Evolutionary conservation across 1,140 invertebrate species (phyloP).

Genomic region (Drosophila sp.): DNA sequence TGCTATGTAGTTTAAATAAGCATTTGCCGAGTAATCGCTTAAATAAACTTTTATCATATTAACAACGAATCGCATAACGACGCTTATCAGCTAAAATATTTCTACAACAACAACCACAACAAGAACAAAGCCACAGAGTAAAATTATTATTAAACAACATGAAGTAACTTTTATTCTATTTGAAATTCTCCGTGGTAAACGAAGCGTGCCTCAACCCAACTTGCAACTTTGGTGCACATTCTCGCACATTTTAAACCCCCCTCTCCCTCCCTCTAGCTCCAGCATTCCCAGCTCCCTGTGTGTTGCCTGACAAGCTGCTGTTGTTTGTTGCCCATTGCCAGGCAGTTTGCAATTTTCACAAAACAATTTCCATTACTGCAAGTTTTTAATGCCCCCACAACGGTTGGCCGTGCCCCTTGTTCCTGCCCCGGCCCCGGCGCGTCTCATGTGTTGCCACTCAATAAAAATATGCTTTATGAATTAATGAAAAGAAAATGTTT

Average conservation of each 20-base stretch:
- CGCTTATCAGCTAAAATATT: slow-evolving; percentile 31
- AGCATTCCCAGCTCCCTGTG: neutral
- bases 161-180: slow-evolving; percentile 72
- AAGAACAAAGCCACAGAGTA: slow-evolving; percentile 34
- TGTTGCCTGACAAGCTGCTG: slow-evolving; percentile 29
- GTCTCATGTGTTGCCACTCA: slow-evolving; percentile 75
- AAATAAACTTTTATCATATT: slow-evolving; percentile 6
- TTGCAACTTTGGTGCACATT: slow-evolving; percentile 62
- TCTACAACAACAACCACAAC: neutral
- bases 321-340: slow-evolving; percentile 42
- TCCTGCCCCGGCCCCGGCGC: neutral
- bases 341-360: slow-evolving; percentile 70
- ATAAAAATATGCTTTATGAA: slow-evolving; percentile 83
- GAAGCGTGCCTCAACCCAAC: slow-evolving; percentile 62
- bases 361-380: slow-evolving; percentile 80
- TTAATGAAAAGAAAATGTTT: slow-evolving; percentile 82
- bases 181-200: slow-evolving; percentile 64
- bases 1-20: neutral
- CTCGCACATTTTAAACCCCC: slow-evolving; percentile 38
- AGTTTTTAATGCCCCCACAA: slow-evolving; percentile 60
- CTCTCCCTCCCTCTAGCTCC: neutral
- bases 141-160: slow-evolving; percentile 69
- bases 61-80: slow-evolving; percentile 6
- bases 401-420: slow-evolving; percentile 10
- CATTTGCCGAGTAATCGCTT: neutral